A percentile compares a stretch with the other conserved stretches of the same genome.
Conservation (phyloP, 2,797 vertebrate species). For the Buceros bicornis region DNA sequence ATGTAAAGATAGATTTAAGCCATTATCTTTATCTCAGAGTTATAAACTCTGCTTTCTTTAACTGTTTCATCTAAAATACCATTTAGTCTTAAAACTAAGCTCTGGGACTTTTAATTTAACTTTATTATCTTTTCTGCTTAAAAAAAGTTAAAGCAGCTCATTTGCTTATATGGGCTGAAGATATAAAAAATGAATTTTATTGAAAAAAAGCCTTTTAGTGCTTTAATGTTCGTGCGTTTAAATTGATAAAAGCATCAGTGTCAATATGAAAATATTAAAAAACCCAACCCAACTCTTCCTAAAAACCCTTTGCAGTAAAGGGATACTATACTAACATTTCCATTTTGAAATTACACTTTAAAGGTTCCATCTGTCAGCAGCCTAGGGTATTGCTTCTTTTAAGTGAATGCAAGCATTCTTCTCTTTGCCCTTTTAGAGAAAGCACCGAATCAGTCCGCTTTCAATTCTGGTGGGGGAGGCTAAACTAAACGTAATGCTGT, state of each 20-base stretch:
- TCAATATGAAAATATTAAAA: conserved; percentile 30
- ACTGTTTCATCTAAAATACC: conserved; percentile 46
- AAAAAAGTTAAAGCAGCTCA: conserved; percentile 40
- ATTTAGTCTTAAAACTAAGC: conserved; percentile 44
- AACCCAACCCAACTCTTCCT: background rate
- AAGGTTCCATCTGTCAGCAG: background rate
- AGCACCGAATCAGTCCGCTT: background rate
- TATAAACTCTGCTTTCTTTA: conserved; percentile 39
- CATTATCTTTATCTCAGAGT: conserved; percentile 20
- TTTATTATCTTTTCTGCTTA: conserved; percentile 59
- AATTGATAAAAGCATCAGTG: conserved; percentile 38
- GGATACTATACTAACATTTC: background rate
- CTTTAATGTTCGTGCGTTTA: conserved; percentile 34
- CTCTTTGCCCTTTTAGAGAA: background rate
- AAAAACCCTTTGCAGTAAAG: background rate
- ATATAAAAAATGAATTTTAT: conserved; percentile 37
- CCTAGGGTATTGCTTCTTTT: background rate
- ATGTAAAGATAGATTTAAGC: background rate
- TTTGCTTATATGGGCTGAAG: conserved; percentile 46
- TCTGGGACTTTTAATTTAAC: conserved; percentile 60
- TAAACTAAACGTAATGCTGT: background rate
- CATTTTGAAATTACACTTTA: background rate
- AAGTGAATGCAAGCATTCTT: background rate
- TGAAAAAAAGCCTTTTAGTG: conserved; percentile 26
- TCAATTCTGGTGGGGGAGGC: background rate